phyloP scores from a whole-genome alignment of 2,888 invertebrate species.

The Agonum fuliginosum region DNA sequence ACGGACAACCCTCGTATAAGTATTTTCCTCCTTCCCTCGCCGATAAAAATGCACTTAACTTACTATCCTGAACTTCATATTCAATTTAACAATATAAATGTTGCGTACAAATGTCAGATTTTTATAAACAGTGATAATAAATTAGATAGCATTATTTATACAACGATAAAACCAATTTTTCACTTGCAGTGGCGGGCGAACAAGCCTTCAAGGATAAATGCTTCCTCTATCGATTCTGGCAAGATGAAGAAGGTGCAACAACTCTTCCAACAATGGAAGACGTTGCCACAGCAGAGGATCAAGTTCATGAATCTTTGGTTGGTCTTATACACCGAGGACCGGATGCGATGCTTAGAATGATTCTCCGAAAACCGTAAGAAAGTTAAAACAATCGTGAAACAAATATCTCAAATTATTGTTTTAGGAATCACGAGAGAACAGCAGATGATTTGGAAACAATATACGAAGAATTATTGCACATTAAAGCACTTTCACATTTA shows the following conservation, averaged over 20 bases:
- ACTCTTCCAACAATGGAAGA: slow-evolving; percentile 77
- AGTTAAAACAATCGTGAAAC: slow-evolving; percentile 49
- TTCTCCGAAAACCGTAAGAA: slow-evolving; percentile 86
- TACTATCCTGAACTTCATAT: no score
- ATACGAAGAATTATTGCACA: slow-evolving; percentile 88
- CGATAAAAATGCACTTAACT: no score
- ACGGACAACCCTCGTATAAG: no score
- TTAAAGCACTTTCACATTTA: slow-evolving; percentile 86
- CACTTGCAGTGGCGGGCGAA: slow-evolving; percentile 81
- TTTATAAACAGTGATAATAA: neutral
- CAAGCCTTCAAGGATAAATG: slow-evolving; percentile 89
- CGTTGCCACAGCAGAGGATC: slow-evolving; percentile 80
- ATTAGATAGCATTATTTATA: neutral
- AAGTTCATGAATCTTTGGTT: slow-evolving; percentile 80
- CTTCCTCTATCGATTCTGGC: slow-evolving; percentile 87
- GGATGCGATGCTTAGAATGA: slow-evolving; percentile 87
- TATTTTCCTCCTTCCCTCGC: no score
- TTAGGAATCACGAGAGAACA: slow-evolving; percentile 83
- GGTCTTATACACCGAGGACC: slow-evolving; percentile 83
- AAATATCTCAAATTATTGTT: slow-evolving; percentile 4
- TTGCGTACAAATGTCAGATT: neutral
- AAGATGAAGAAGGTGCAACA: slow-evolving; percentile 80
- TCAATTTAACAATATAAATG: no score
- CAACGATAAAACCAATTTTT: neutral
- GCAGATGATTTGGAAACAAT: slow-evolving; percentile 87